A percentile compares a stretch with the other conserved stretches of the same genome.
Conservation (phyloP, 1,140 invertebrate species). For the Tetraneura akinire region DNA sequence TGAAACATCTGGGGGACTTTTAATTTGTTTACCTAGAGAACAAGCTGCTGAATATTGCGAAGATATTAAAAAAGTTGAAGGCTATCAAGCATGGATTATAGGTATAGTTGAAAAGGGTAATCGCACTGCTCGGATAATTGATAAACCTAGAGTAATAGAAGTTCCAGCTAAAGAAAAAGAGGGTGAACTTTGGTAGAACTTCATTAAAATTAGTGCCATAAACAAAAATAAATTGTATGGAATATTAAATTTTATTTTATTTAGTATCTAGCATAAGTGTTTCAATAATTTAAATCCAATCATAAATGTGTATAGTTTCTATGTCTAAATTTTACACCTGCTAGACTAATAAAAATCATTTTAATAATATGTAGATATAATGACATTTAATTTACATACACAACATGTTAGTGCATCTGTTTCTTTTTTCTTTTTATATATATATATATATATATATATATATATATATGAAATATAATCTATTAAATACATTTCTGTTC, state of each 20-base stretch:
- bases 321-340: background rate
- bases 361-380: too few relatives aligned
- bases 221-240: background rate
- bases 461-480: too few relatives aligned
- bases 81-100: constrained; percentile 98
- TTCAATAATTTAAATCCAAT: constrained; percentile 3
- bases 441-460: too few relatives aligned
- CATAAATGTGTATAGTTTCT: constrained; percentile 7
- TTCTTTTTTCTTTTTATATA: constrained; percentile 19
- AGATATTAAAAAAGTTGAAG: constrained; percentile 96
- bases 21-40: constrained; percentile 92
- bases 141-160: constrained; percentile 97
- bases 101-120: constrained; percentile 98
- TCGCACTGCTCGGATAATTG: constrained; percentile 93
- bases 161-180: constrained; percentile 95
- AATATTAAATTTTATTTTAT: constrained; percentile 19
- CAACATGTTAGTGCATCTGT: background rate
- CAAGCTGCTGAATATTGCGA: constrained; percentile 96
- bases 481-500: background rate
- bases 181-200: constrained; percentile 73
- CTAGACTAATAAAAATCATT: constrained; percentile 3
- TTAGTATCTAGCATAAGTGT: constrained; percentile 31
- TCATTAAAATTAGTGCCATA: constrained; percentile 26
- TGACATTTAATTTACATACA: background rate
- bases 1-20: constrained; percentile 80